Evolutionary conservation across 2,797 vertebrate genomes (phyloP).

Genomic region (Mormyrops boulengeri): DNA sequence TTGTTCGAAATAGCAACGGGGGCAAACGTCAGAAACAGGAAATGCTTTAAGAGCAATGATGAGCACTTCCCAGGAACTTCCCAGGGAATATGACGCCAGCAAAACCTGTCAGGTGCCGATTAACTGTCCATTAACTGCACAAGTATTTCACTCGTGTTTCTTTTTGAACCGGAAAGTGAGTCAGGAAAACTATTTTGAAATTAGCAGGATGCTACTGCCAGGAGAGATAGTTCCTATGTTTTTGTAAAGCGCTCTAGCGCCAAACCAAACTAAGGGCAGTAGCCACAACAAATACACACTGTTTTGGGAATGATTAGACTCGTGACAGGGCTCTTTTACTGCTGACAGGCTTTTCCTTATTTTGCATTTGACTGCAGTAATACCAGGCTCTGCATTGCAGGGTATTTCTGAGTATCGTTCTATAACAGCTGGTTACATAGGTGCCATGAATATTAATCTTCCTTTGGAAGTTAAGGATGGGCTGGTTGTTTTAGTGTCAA

Average conservation of each 20-base stretch:
- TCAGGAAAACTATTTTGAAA: background rate
- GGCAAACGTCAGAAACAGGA: constrained; percentile 24
- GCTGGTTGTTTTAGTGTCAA: background rate
- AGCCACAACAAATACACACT: constrained; percentile 17
- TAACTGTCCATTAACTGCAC: background rate
- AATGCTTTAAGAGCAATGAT: constrained; percentile 17
- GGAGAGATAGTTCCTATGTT: background rate
- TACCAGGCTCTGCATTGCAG: background rate
- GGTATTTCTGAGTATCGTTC: background rate
- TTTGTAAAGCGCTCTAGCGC: background rate
- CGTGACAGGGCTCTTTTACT: background rate
- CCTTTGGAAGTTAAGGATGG: background rate
- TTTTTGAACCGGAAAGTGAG: constrained; percentile 16
- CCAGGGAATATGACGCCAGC: constrained; percentile 15
- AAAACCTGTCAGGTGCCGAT: constrained; percentile 14
- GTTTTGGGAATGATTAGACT: constrained; percentile 2
- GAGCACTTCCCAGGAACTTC: constrained; percentile 20
- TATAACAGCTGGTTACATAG: background rate
- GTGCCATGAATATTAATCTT: background rate
- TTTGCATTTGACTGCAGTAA: background rate
- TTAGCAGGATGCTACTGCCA: constrained; percentile 6
- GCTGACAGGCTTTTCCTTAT: background rate
- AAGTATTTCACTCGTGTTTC: background rate
- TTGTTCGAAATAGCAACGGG: constrained; percentile 33
- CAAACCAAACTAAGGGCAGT: background rate